These are phyloP conservation scores for Ectemnius continuus DNA, from an alignment of 2,888 invertebrate species.

Conservation along the genomic window DNA sequence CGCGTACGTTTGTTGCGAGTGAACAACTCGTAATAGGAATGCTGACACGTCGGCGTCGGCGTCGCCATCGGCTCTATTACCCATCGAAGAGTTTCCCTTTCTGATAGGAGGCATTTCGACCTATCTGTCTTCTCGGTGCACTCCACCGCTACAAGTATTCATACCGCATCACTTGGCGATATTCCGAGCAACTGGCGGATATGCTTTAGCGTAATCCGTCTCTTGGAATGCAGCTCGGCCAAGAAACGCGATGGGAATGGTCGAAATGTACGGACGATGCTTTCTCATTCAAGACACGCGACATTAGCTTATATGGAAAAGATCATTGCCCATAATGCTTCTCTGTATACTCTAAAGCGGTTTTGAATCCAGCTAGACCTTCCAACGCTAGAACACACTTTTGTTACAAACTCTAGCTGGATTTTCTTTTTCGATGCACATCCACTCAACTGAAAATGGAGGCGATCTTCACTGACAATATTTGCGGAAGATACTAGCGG, in stretches of 20 bases:
- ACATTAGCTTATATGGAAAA: slow-evolving; percentile 40
- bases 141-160: too few relatives aligned
- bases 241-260: slow-evolving; percentile 35
- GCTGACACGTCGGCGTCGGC: too few relatives aligned
- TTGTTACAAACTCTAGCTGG: neutral
- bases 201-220: slow-evolving; percentile 22
- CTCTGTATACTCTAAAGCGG: slow-evolving; percentile 15
- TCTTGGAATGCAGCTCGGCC: slow-evolving; percentile 38
- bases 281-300: slow-evolving; percentile 46
- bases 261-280: slow-evolving; percentile 34
- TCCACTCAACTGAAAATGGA: slow-evolving; percentile 35
- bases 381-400: neutral
- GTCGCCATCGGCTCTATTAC: too few relatives aligned
- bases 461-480: slow-evolving; percentile 20
- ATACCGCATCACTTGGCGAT: slow-evolving; percentile 36
- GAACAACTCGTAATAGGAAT: too few relatives aligned
- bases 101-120: too few relatives aligned
- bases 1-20: too few relatives aligned
- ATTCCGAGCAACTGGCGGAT: slow-evolving; percentile 40
- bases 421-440: slow-evolving; percentile 23
- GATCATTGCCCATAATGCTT: slow-evolving; percentile 43
- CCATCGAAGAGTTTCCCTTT: too few relatives aligned
- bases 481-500: too few relatives aligned
- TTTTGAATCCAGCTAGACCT: slow-evolving; percentile 31
- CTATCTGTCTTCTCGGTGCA: too few relatives aligned